phyloP scores from a whole-genome alignment of 2,797 vertebrate genomes.

The Melanotaenia boesemani region DNA sequence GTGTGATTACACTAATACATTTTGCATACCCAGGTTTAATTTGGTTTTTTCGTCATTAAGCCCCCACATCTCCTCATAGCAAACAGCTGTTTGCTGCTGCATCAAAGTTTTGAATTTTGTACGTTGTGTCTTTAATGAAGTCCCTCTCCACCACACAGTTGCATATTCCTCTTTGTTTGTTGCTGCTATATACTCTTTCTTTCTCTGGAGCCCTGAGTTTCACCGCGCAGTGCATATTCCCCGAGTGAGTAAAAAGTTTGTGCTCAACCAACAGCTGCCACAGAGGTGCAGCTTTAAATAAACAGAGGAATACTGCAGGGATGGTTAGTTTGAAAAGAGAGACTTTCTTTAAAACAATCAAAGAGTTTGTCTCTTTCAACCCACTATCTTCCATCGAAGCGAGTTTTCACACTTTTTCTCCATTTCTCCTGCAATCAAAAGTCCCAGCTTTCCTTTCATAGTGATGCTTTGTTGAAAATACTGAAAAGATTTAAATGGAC shows the following conservation, averaged over 20 bases:
- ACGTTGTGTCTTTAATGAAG: slow-evolving; percentile 6
- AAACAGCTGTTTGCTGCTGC: not conserved
- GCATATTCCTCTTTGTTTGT: slow-evolving; percentile 6
- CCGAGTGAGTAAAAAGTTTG: slow-evolving; percentile 8
- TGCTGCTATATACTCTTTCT: not conserved
- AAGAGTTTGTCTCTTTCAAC: not conserved
- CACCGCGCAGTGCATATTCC: not conserved
- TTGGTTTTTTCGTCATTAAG: not conserved
- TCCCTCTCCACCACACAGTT: not conserved
- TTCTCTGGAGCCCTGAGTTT: not conserved
- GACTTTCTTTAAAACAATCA: not conserved
- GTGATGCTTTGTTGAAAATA: not conserved
- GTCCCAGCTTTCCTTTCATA: not conserved
- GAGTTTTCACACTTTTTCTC: not conserved
- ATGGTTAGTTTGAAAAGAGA: slow-evolving; percentile 18
- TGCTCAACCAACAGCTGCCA: slow-evolving; percentile 16
- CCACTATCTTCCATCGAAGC: not conserved
- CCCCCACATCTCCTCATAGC: not conserved
- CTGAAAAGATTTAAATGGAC: not conserved
- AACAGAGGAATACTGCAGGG: slow-evolving; percentile 34
- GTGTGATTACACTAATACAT: too few relatives aligned
- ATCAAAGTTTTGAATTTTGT: not conserved
- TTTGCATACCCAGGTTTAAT: too few relatives aligned
- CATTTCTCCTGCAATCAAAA: not conserved
- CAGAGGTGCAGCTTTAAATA: slow-evolving; percentile 34